These are phyloP conservation scores for Amblyornis subalaris DNA, from an alignment of 2,113 vertebrate genomes.

Conservation along the genomic window DNA sequence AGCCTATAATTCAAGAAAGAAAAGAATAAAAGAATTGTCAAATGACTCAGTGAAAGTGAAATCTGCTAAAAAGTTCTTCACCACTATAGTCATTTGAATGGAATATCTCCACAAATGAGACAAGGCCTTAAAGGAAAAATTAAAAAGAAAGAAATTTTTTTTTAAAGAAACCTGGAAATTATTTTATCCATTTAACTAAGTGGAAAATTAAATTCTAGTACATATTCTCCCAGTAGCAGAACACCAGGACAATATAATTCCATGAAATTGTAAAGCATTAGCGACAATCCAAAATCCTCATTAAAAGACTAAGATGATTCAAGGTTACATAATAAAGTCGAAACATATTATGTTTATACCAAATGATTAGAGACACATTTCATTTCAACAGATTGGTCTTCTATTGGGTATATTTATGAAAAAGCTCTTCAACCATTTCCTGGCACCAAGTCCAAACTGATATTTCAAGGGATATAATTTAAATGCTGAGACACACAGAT, in stretches of 20 bases:
- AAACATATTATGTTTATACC: constrained; percentile 72
- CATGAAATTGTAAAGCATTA: constrained; percentile 63
- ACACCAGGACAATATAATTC: constrained; percentile 60
- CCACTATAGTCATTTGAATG: background rate
- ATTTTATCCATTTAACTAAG: constrained; percentile 46
- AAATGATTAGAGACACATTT: constrained; percentile 80
- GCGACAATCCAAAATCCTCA: constrained; percentile 63
- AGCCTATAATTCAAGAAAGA: constrained; percentile 40
- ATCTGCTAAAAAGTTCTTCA: background rate
- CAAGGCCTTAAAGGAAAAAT: background rate
- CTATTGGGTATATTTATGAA: constrained; percentile 75
- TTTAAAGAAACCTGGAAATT: constrained; percentile 34
- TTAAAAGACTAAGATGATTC: constrained; percentile 73
- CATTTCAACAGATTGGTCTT: constrained; percentile 80
- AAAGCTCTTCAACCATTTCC: constrained; percentile 72
- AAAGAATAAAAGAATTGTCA: background rate
- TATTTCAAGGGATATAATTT: constrained; percentile 80
- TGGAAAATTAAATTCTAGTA: constrained; percentile 23
- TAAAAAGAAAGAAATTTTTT: background rate
- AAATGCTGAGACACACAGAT: constrained; percentile 79
- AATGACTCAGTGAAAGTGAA: background rate
- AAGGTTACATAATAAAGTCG: constrained; percentile 77
- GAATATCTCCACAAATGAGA: background rate
- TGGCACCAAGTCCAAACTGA: constrained; percentile 77
- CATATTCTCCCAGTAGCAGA: background rate